Conservation (phyloP, 35 echinoderm and acorn worm genomes). For the Patiria miniata region DNA sequence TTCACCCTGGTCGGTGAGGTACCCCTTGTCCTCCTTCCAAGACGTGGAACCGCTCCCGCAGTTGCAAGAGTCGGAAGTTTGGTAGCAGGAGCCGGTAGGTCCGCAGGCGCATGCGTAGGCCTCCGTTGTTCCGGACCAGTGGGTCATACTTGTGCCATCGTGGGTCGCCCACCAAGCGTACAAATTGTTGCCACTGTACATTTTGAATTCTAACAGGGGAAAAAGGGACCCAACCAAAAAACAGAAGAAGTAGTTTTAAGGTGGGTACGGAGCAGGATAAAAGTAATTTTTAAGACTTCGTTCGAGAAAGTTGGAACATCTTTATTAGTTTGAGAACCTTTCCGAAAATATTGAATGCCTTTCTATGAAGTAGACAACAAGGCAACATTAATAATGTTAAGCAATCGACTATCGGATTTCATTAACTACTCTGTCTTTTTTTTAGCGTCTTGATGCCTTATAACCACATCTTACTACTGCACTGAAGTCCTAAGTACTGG, state of each 20-base stretch:
- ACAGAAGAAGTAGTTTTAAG: no score
- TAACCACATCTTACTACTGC: conserved; percentile 8
- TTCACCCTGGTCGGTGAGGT: conserved; percentile 30
- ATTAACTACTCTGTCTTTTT: neutral
- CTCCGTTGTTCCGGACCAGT: conserved; percentile 36
- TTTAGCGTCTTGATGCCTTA: neutral
- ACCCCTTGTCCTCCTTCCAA: conserved; percentile 55
- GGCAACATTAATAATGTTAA: no score
- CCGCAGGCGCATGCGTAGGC: conserved; percentile 28
- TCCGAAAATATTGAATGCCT: neutral
- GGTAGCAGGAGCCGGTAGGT: conserved; percentile 39
- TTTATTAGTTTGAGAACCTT: neutral
- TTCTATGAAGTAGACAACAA: no score
- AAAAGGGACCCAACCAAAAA: neutral
- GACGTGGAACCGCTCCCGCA: neutral
- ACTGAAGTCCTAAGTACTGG: conserved; percentile 34
- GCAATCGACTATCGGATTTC: no score
- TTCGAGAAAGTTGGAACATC: neutral
- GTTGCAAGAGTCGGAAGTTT: conserved; percentile 32
- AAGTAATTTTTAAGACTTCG: neutral
- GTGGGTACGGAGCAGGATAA: neutral
- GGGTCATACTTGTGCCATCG: neutral
- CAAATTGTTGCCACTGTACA: neutral
- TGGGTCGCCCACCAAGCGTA: neutral
- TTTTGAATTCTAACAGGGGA: neutral